Base-by-base conservation (phyloP, 2,113 vertebrate genomes). In the Calyptommatus sinebrachiatus region DNA sequence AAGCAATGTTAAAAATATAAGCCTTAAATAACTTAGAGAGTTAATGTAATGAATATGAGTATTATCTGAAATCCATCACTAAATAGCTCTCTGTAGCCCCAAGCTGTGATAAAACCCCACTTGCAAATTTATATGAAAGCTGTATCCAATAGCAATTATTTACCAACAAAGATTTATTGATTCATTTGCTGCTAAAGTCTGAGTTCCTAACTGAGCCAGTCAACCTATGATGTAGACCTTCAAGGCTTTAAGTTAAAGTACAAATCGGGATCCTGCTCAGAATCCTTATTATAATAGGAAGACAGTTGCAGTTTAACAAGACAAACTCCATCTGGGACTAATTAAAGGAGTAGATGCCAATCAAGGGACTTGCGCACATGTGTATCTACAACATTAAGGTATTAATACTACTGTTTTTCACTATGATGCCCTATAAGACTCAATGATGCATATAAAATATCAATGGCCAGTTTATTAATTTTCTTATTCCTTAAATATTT, bases 51-150 rank as follows among this genome's bases (percentile, higher is more conserved):
- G 92, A 93, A 95, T 91, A 92, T 89, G 91, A 93, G 92, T 87
- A 91, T 79, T 85, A 89, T 92, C 92, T 92, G 93, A 94, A 95
- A 95, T 91, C 93, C 90, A 95, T 95, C 93, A 90, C 89, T 94
- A 94, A 91, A 90, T 80, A 86, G 88, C 88, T 86, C 6, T 86
- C 89, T 0, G 82, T 91, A 90, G 94, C 95, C 93, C 91, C 92
- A 70, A 95, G 95, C 95, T 92, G 93, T 93, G 95, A 95, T 94
- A 93, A 95, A 95, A 95, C 93, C 94, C 92, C 86, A 92, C 95
- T 96, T 95, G 95, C 95, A 96, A 94, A 95, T 95, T 95, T 95
- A 95, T 95, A 96, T 95, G 95, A 95, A 96, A 96, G 94, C 93
- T 87, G 92, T 84, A 91, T 90, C 96, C 95, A 65, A 95, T 95